phyloP scores from a whole-genome alignment of 2,113 vertebrate species.

The Mirza zaza region DNA sequence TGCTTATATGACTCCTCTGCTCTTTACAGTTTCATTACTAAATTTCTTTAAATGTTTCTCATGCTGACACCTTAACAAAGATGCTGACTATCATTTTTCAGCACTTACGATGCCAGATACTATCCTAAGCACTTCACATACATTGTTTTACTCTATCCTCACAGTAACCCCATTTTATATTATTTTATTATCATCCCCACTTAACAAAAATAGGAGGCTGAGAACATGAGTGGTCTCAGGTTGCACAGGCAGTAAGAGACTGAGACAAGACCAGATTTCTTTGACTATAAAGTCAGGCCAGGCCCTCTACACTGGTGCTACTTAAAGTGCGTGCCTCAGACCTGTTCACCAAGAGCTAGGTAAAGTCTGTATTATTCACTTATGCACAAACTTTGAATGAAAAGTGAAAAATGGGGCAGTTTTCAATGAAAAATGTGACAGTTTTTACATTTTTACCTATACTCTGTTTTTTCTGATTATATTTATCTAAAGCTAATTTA shows the following conservation, averaged over 20 bases:
- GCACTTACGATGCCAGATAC: background rate
- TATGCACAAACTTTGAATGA: background rate
- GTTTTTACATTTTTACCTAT: background rate
- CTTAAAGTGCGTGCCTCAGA: no score
- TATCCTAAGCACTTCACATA: background rate
- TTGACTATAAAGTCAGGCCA: background rate
- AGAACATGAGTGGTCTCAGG: background rate
- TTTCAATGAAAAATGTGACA: background rate
- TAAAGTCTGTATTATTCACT: background rate
- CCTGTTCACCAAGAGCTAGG: background rate
- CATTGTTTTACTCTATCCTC: background rate
- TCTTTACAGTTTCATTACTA: background rate
- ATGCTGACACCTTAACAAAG: background rate
- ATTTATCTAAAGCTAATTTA: background rate
- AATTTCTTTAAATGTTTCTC: background rate
- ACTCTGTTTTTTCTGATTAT: background rate
- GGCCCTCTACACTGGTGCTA: background rate
- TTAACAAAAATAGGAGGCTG: background rate
- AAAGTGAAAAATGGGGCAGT: background rate
- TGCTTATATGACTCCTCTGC: background rate
- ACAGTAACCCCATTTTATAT: background rate
- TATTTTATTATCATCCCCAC: background rate
- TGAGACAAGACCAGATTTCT: background rate
- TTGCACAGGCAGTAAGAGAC: background rate
- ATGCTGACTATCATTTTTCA: background rate